Base-by-base conservation (phyloP, 2,113 vertebrate species). In the Heliornis fulica region DNA sequence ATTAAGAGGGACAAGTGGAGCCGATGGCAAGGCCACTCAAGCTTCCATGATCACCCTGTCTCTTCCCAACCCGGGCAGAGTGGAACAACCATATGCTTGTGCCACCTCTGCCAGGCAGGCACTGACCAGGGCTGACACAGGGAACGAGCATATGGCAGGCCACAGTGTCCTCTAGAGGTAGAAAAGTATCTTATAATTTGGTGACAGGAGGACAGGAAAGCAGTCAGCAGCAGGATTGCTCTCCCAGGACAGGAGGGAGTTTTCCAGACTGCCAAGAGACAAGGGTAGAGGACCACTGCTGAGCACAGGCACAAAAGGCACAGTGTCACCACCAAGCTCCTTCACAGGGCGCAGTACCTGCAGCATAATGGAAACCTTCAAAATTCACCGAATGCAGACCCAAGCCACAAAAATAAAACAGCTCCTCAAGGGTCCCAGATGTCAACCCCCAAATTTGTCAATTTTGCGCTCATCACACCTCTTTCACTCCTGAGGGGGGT, bases 91-190 rank as follows among this genome's bases (percentile, higher is more conserved):
- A 36, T 15, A 0, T 4, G 10, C 13, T 65, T 57, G 36, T 43
- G 31, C n/a, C 84, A 65, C 3, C 65, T 63, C 64, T 75, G 63
- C 32, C 51, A 70, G 41, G 26, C 32, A 80, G 48, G 32, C 36
- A 54, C 57, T 1, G 32, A 53, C 15, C 31, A 31, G 16, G 11
- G 23, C 45, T 68, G 31, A 59, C 1, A 9, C 3, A 0, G 31
- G 38, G 11, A 95, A 11, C 1, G 5, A 90, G 72, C 32, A 89
- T 89, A 75, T 15, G 38, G 53, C 90, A 91, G 86, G 76, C 87
- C 89, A 96, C 93, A 97, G 94, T 96, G 95, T 97, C 96, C 95
- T 89, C 96, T 97, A 96, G 95, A 96, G 96, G 96, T 53, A 4
- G 57, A 94, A 96, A 92, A 87, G 70, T 59, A 53, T 25, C 20